Percentiles rank a stretch among this genome's conserved stretches.
phyloP scores from a whole-genome alignment of 2,888 invertebrate species.

The Limenitis camilla region DNA sequence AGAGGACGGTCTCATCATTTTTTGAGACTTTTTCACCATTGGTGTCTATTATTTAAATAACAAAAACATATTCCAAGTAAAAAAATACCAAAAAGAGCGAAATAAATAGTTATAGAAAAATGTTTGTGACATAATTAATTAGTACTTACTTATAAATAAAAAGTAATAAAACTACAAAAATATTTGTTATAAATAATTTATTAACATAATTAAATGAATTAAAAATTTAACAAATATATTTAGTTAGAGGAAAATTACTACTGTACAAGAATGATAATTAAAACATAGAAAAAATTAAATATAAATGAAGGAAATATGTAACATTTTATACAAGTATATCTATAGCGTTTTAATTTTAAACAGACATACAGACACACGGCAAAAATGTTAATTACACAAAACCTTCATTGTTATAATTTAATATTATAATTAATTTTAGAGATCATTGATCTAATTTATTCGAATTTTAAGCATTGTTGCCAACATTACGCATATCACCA shows the following conservation, averaged over 20 bases:
- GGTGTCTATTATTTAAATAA: too few species aligned
- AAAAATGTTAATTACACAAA: constrained; percentile 4
- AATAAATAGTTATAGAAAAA: too few species aligned
- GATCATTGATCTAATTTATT: background rate
- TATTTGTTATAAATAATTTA: constrained; percentile 11
- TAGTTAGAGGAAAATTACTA: constrained; percentile 13
- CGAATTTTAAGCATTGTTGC: background rate
- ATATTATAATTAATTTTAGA: background rate
- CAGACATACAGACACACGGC: too few species aligned
- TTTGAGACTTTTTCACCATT: too few species aligned
- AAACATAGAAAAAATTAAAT: constrained; percentile 5
- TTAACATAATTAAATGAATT: constrained; percentile 10
- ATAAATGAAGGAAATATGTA: background rate
- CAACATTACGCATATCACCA: background rate
- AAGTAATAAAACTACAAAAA: background rate
- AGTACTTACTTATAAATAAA: too few species aligned
- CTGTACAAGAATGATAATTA: constrained; percentile 13
- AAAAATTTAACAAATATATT: constrained; percentile 2
- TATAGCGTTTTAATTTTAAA: too few species aligned
- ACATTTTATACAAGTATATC: too few species aligned
- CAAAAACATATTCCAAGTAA: too few species aligned
- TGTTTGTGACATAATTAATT: too few species aligned
- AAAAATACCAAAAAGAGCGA: too few species aligned
- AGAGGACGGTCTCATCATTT: too few species aligned
- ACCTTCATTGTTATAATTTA: background rate